phyloP scores from a whole-genome alignment of 2,797 vertebrate genomes.

The Tamandua tetradactyla region DNA sequence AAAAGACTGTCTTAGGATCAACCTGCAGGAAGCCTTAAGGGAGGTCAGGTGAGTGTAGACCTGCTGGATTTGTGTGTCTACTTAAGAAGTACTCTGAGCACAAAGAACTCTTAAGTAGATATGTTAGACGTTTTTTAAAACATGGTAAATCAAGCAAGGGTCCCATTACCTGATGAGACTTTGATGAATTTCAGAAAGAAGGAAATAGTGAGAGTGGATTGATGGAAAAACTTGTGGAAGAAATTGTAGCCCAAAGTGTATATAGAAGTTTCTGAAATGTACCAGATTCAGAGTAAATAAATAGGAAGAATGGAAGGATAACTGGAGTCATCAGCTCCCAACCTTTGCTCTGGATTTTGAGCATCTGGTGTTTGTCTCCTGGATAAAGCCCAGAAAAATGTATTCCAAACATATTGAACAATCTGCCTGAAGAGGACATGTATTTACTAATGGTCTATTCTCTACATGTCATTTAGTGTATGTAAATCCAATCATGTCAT shows the following conservation, averaged over 20 bases:
- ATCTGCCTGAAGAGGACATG: neutral
- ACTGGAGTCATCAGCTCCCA: constrained; percentile 4
- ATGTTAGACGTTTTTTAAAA: constrained; percentile 10
- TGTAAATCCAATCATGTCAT: constrained; percentile 22
- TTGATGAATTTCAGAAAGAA: constrained; percentile 46
- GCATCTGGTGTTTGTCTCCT: constrained; percentile 6
- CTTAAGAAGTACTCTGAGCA: neutral
- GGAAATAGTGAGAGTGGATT: constrained; percentile 12
- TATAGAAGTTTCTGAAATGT: constrained; percentile 45
- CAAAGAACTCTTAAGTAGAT: constrained; percentile 20
- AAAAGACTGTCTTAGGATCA: neutral
- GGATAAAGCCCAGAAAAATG: constrained; percentile 14
- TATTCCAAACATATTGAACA: constrained; percentile 15
- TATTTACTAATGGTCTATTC: neutral
- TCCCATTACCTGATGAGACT: constrained; percentile 11
- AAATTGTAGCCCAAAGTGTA: neutral
- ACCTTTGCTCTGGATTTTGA: constrained; percentile 26
- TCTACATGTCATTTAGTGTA: neutral
- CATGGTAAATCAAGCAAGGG: constrained; percentile 4
- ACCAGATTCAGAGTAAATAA: neutral
- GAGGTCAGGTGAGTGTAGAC: neutral
- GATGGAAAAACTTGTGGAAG: constrained; percentile 9
- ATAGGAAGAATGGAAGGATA: neutral
- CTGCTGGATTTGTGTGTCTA: neutral
- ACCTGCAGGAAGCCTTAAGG: neutral